Conservation (phyloP, 2,888 invertebrate genomes). For the Calameuta idolon region DNA sequence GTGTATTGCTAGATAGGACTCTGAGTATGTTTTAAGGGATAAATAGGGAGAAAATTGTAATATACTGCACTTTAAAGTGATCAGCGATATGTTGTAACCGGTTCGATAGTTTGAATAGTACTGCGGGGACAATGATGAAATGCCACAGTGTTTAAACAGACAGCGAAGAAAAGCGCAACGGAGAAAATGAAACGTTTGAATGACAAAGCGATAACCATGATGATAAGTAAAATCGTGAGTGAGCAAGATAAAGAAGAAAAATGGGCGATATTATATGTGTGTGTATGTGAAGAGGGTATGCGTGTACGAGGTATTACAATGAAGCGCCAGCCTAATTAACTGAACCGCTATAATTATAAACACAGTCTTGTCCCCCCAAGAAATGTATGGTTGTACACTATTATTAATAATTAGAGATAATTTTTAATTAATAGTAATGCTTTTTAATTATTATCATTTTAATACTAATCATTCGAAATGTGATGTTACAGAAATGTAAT, state of each 20-base stretch:
- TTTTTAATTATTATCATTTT: constrained; percentile 63
- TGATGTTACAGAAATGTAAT: constrained; percentile 62
- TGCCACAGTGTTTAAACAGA: constrained; percentile 22
- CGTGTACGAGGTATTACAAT: constrained; percentile 14
- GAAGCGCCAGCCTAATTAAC: constrained; percentile 51
- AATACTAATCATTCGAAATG: constrained; percentile 65
- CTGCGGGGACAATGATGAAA: constrained; percentile 1
- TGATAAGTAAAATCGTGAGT: constrained; percentile 11
- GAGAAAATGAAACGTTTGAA: constrained; percentile 26
- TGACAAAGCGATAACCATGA: constrained; percentile 26
- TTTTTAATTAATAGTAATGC: constrained; percentile 63
- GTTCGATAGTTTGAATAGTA: constrained; percentile 43
- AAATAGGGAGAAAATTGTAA: constrained; percentile 54
- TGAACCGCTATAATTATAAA: constrained; percentile 12
- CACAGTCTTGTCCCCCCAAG: constrained; percentile 51
- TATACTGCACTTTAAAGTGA: constrained; percentile 53
- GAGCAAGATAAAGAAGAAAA: constrained; percentile 16
- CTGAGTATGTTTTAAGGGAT: constrained; percentile 50
- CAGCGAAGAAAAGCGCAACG: constrained; percentile 28
- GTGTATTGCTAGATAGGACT: constrained; percentile 53
- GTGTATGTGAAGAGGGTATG: neutral
- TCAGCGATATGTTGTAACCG: constrained; percentile 48
- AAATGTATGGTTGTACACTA: constrained; percentile 65
- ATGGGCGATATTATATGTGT: constrained; percentile 30
- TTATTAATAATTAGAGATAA: constrained; percentile 65